Percentiles rank a stretch among this genome's conserved stretches.
Evolutionary conservation across 2,888 invertebrate genomes (phyloP).

Genomic region (Dione vanillae): DNA sequence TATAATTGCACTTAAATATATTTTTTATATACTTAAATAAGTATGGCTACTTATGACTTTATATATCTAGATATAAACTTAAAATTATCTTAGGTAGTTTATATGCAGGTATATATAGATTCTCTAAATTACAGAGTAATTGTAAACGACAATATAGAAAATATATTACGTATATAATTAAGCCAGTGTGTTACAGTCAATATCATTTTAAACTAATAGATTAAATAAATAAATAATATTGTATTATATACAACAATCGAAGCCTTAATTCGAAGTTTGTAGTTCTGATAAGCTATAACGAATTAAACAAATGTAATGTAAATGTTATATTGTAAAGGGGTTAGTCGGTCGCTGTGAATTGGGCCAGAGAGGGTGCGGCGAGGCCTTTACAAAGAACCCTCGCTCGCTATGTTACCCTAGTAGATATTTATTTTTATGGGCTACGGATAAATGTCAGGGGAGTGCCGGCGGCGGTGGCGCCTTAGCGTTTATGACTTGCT

Average conservation of each 20-base stretch:
- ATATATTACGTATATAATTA: too few species aligned
- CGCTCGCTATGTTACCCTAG: conserved; percentile 72
- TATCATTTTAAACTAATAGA: background rate
- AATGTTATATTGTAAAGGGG: conserved; percentile 54
- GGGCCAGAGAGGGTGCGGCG: conserved; percentile 69
- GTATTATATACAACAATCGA: background rate
- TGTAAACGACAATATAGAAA: too few species aligned
- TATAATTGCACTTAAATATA: too few species aligned
- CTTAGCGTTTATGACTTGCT: conserved; percentile 63
- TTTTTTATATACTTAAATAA: too few species aligned
- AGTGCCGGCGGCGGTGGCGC: conserved; percentile 73
- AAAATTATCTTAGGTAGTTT: too few species aligned
- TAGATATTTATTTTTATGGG: conserved; percentile 83
- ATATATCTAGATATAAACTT: too few species aligned
- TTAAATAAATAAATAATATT: background rate
- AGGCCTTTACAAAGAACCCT: conserved; percentile 76
- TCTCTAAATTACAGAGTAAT: too few species aligned
- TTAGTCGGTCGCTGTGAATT: conserved; percentile 71
- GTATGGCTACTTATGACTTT: too few species aligned
- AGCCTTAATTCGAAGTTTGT: background rate
- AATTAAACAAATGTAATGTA: conserved; percentile 25
- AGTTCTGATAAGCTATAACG: background rate
- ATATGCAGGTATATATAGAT: too few species aligned
- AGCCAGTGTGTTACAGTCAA: background rate
- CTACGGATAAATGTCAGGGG: conserved; percentile 81